Percentiles rank a stretch among this genome's conserved stretches.
Conservation (phyloP, 1,140 invertebrate species). For the Calycopis cecrops region DNA sequence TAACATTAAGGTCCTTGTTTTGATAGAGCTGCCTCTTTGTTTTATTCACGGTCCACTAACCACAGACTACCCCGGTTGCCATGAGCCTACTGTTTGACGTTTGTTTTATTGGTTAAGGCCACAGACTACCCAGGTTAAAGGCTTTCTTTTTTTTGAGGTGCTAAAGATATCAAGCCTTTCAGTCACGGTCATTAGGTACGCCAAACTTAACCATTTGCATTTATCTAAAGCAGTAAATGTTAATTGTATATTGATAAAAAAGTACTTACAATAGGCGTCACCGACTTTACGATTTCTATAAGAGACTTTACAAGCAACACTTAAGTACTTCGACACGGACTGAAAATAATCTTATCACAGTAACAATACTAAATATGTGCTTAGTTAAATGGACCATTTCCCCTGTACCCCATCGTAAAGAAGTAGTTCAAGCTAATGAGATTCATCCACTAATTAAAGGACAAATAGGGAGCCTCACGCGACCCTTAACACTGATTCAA, state of each 20-base stretch:
- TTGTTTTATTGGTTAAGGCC: no score
- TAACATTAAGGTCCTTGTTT: no score
- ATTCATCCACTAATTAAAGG: conserved; percentile 59
- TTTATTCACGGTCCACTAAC: no score
- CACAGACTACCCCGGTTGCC: no score
- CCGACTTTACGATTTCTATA: neutral
- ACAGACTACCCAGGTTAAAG: no score
- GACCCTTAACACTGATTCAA: conserved; percentile 31
- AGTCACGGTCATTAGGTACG: no score
- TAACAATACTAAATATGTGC: neutral
- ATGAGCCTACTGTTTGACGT: no score
- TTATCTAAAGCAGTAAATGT: no score
- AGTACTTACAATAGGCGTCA: neutral
- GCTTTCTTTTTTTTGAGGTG: no score
- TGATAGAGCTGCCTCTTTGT: no score
- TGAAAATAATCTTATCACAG: neutral
- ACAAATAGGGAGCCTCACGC: conserved; percentile 52
- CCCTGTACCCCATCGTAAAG: conserved; percentile 25
- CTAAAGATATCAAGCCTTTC: no score
- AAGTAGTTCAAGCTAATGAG: conserved; percentile 53
- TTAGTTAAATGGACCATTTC: conserved; percentile 19
- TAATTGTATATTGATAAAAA: neutral
- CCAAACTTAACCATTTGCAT: no score
- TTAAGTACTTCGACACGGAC: neutral
- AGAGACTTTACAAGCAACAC: neutral